These are phyloP conservation scores for Caenorhabditis virilis DNA, from an alignment of 2,888 invertebrate genomes.

Conservation along the genomic window DNA sequence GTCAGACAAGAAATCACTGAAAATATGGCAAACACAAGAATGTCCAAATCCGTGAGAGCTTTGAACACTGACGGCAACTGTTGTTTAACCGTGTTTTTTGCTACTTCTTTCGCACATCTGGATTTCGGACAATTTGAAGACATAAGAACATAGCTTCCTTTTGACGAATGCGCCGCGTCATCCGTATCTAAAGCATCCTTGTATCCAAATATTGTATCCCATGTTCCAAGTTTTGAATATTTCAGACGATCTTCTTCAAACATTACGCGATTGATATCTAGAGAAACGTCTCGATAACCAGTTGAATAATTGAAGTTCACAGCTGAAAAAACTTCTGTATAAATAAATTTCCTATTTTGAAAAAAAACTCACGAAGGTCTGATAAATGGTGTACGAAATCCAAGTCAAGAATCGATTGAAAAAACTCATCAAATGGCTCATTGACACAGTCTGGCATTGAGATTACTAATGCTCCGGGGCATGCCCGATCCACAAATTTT, in stretches of 20 bases:
- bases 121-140: constrained; percentile 41
- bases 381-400: constrained; percentile 51
- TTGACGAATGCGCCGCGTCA: neutral
- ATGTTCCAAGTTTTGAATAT: constrained; percentile 46
- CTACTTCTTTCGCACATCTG: constrained; percentile 42
- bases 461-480: constrained; percentile 54
- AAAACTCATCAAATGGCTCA: constrained; percentile 53
- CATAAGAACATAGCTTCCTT: constrained; percentile 32
- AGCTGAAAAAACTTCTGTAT: constrained; percentile 19
- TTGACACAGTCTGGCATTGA: constrained; percentile 57
- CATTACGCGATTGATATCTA: constrained; percentile 49
- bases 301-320: constrained; percentile 49
- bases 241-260: constrained; percentile 44
- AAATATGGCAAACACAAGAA: constrained; percentile 48
- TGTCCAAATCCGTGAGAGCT: constrained; percentile 41
- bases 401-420: constrained; percentile 41
- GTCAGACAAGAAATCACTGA: constrained; percentile 49
- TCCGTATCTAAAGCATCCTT: neutral
- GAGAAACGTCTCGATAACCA: constrained; percentile 42
- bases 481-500: constrained; percentile 18
- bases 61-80: constrained; percentile 40
- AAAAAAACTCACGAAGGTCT: constrained; percentile 18
- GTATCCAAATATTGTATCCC: constrained; percentile 22
- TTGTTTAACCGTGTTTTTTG: constrained; percentile 34
- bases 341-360: neutral